Percentiles rank a stretch among this genome's conserved stretches.
phyloP scores from a whole-genome alignment of 2,888 invertebrate species.

The Pomacea canaliculata region DNA sequence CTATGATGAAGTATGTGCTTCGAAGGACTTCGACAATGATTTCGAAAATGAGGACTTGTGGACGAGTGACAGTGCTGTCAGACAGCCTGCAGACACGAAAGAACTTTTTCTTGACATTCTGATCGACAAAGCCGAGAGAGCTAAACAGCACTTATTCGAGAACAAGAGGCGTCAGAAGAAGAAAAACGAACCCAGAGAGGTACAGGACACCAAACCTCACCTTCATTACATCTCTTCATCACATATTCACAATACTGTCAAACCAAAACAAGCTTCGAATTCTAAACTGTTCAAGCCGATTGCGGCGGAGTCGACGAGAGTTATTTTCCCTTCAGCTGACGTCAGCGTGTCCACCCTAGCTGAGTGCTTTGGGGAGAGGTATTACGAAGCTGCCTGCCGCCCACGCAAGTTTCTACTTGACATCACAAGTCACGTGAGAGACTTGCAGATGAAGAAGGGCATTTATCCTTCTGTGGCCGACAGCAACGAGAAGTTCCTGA shows the following conservation, averaged over 20 bases:
- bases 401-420: conserved; percentile 37
- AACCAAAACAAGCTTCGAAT: neutral
- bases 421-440: conserved; percentile 28
- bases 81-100: neutral
- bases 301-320: conserved; percentile 4
- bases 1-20: neutral
- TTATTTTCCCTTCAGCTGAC: conserved; percentile 25
- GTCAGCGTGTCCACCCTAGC: conserved; percentile 21
- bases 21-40: neutral
- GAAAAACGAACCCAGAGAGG: neutral
- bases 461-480: conserved; percentile 11
- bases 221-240: conserved; percentile 15
- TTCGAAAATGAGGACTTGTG: neutral
- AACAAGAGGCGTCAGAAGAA: neutral
- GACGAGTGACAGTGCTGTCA: neutral
- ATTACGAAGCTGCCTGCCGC: conserved; percentile 30
- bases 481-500: conserved; percentile 5
- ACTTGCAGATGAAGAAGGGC: conserved; percentile 15
- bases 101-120: conserved; percentile 12
- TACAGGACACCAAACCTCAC: conserved; percentile 19
- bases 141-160: neutral
- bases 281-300: neutral
- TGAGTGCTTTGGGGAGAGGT: conserved; percentile 28
- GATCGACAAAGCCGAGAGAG: conserved; percentile 24
- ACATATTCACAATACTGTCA: no score